phyloP scores from a whole-genome alignment of 2,797 vertebrate genomes.

The Yasuhikotakia modesta region DNA sequence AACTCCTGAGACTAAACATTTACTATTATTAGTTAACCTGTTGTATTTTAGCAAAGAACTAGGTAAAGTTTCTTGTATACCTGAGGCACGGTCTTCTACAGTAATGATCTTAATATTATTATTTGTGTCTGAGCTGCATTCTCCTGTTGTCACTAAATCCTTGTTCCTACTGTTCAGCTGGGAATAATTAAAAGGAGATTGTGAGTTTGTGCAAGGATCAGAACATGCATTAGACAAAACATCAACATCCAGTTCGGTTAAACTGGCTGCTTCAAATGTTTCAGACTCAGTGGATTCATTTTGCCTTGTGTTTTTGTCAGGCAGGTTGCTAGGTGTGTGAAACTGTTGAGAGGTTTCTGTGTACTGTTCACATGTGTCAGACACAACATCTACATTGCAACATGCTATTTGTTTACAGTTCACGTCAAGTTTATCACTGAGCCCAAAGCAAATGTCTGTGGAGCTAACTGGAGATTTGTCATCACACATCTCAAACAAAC shows the following conservation, averaged over 20 bases:
- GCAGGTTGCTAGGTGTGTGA: background rate
- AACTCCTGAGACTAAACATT: slow-evolving; percentile 13
- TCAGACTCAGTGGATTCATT: slow-evolving; percentile 2
- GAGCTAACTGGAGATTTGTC: slow-evolving; percentile 16
- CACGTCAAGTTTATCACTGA: slow-evolving; percentile 25
- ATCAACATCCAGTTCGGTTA: slow-evolving; percentile 17
- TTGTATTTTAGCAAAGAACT: slow-evolving; percentile 24
- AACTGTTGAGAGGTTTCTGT: slow-evolving; percentile 32
- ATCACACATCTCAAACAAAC: slow-evolving; percentile 24
- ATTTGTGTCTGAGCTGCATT: slow-evolving; percentile 55
- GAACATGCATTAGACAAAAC: slow-evolving; percentile 32
- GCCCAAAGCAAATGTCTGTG: slow-evolving; percentile 30
- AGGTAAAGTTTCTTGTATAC: slow-evolving; percentile 14
- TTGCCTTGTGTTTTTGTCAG: slow-evolving; percentile 18
- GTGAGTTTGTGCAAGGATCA: slow-evolving; percentile 24
- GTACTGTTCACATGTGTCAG: slow-evolving; percentile 17
- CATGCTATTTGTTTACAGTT: slow-evolving; percentile 32
- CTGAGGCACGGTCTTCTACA: slow-evolving; percentile 20
- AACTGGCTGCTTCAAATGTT: background rate
- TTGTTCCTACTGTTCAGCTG: slow-evolving; percentile 14
- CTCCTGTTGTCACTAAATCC: background rate
- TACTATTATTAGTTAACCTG: background rate
- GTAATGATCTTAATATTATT: slow-evolving; percentile 54
- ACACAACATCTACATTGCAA: slow-evolving; percentile 22
- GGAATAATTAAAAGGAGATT: slow-evolving; percentile 36